Conservation (phyloP, 2,888 invertebrate genomes). For the Syritta pipiens region DNA sequence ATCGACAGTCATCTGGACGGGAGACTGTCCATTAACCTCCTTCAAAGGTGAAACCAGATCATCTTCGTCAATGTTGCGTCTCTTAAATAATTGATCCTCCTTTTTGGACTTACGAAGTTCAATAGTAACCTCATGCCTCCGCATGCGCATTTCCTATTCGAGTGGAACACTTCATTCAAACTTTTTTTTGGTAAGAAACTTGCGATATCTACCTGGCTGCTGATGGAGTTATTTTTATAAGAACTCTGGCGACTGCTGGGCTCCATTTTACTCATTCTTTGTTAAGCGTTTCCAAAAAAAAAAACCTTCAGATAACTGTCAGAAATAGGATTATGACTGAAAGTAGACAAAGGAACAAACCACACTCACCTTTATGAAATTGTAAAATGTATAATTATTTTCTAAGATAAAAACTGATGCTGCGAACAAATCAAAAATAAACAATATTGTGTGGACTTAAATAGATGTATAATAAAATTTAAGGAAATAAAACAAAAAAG, state of each 20-base stretch:
- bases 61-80: conserved; percentile 87
- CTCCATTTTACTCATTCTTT: conserved; percentile 74
- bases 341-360: conserved; percentile 6
- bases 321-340: not conserved
- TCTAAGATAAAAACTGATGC: not conserved
- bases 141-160: conserved; percentile 85
- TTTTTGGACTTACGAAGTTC: conserved; percentile 95
- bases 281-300: conserved; percentile 20
- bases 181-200: not conserved
- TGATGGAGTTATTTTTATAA: conserved; percentile 90
- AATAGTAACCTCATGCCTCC: conserved; percentile 92
- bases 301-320: conserved; percentile 44
- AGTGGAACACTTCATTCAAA: not conserved
- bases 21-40: conserved; percentile 79
- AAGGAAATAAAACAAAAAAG: not conserved
- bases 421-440: not conserved
- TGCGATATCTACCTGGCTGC: conserved; percentile 83
- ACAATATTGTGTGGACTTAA: too few relatives aligned
- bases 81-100: conserved; percentile 95
- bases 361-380: not conserved
- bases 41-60: conserved; percentile 80
- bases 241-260: conserved; percentile 82
- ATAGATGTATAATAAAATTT: too few relatives aligned
- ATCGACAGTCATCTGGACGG: conserved; percentile 82
- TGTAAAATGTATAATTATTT: not conserved